Evolutionary conservation across 2,797 vertebrate species (phyloP), one percentile per base, ranked within the genome.

Genomic region (Lepus townsendii): DNA sequence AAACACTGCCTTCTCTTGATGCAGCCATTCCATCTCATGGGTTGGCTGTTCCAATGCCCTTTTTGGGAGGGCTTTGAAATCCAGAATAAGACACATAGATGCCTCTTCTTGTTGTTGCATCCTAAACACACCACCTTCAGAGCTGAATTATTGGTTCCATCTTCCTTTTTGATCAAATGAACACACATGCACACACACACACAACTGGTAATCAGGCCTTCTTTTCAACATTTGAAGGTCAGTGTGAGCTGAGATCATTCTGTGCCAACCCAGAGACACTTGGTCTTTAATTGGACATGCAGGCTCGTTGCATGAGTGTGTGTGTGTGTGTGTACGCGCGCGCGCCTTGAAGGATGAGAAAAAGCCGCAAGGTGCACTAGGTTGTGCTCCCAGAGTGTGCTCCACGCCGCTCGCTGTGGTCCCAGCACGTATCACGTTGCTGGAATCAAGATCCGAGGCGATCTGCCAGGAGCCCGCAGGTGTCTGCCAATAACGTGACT

Each of bases 401-500:
- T 71, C 77, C 62, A 17, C 7, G n/a, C n/a, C 19, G 24, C 68
- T 72, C 83, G 0, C 88, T 66, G 77, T 86, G 93, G 95, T 95
- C 91, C 73, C 2, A 65, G 94, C 94, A 79, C 83, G 35, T 82
- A 94, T 84, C 92, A 88, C 42, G 19, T 68, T 82, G 76, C 95
- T 91, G 82, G 95, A 86, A 96, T 95, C 91, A 68, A 75, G 94
- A 96, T 86, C 92, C 8, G 88, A 68, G 50, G 72, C 88, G 71
- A 78, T 82, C 35, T 35, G 62, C 92, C 92, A 90, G 96, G 92
- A 96, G 93, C 96, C 87, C 91, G 92, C 66, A 76, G 90, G 96
- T 72, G 88, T 78, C 96, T 97, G 89, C 96, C 95, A 94, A 77
- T 91, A 95, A 96, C 91, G 95, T 92, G 96, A 96, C 95, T 96